A percentile compares a stretch with the other conserved stretches of the same genome.
These are phyloP conservation scores for Drosophila saltans DNA, from an alignment of 1,140 invertebrate genomes.

Conservation along the genomic window DNA sequence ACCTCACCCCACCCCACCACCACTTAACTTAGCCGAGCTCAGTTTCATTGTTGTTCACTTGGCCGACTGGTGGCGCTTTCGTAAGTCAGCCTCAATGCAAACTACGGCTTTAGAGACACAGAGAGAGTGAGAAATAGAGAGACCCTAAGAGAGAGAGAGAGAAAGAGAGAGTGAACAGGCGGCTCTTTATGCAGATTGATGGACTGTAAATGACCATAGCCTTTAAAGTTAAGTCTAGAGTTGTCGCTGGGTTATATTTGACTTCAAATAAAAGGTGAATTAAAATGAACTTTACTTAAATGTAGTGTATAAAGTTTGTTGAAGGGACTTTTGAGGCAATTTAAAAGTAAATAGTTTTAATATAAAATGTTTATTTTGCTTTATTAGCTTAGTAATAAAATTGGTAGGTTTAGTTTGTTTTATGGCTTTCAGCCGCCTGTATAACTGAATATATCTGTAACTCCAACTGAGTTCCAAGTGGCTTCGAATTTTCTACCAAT, in stretches of 20 bases:
- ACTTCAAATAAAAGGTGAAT: no score
- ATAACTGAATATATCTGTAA: no score
- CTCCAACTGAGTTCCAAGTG: no score
- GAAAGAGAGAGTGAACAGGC: constrained; percentile 18
- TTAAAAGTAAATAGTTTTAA: no score
- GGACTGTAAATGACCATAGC: constrained; percentile 24
- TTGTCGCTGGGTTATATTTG: constrained; percentile 6
- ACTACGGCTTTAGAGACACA: constrained; percentile 48
- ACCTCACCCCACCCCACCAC: background rate
- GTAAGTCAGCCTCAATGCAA: constrained; percentile 62
- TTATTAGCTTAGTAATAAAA: no score
- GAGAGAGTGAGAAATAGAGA: background rate
- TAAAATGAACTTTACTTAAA: no score
- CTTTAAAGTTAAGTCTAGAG: constrained; percentile 27
- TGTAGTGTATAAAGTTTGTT: no score
- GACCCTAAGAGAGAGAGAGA: background rate
- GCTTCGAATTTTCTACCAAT: no score
- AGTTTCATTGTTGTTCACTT: constrained; percentile 62
- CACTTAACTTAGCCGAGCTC: constrained; percentile 11
- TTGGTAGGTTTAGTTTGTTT: no score
- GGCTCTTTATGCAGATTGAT: constrained; percentile 13
- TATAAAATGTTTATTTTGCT: no score
- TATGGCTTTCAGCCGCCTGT: no score
- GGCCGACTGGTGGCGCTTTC: constrained; percentile 58
- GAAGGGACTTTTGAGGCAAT: no score